Conservation (phyloP, 2,797 vertebrate species). For the Enteromius paludinosus region DNA sequence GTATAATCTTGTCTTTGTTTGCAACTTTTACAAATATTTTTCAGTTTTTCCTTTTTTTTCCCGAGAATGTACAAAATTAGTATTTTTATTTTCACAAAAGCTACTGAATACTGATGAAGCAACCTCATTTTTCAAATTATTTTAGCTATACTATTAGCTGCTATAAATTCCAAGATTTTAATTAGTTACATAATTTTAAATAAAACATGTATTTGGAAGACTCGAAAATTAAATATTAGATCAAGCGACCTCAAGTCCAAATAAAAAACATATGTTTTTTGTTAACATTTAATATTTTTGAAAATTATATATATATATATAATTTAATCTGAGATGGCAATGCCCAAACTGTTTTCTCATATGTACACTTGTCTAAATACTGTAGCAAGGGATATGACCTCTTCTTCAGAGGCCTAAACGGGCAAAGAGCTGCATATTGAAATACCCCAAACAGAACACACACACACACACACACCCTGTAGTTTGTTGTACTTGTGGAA, state of each 20-base stretch:
- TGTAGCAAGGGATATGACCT: conserved; percentile 22
- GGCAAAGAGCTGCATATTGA: conserved; percentile 44
- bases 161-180: background rate
- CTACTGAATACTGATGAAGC: background rate
- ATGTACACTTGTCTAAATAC: conserved; percentile 7
- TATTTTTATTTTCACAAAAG: background rate
- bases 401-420: conserved; percentile 5
- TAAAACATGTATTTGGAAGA: background rate
- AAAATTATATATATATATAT: background rate
- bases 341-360: background rate
- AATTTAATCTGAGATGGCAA: background rate
- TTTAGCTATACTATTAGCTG: background rate
- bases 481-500: conserved; percentile 59
- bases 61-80: background rate
- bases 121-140: background rate
- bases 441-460: conserved; percentile 35
- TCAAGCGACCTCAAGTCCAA: background rate
- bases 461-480: conserved; percentile 42
- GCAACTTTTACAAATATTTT: background rate
- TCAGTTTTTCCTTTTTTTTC: background rate
- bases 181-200: background rate
- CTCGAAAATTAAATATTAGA: background rate
- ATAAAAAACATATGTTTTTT: background rate
- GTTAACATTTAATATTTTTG: background rate
- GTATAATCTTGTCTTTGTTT: background rate